These are phyloP conservation scores for Napeogenes inachia DNA, from an alignment of 2,888 invertebrate species.

Conservation along the genomic window DNA sequence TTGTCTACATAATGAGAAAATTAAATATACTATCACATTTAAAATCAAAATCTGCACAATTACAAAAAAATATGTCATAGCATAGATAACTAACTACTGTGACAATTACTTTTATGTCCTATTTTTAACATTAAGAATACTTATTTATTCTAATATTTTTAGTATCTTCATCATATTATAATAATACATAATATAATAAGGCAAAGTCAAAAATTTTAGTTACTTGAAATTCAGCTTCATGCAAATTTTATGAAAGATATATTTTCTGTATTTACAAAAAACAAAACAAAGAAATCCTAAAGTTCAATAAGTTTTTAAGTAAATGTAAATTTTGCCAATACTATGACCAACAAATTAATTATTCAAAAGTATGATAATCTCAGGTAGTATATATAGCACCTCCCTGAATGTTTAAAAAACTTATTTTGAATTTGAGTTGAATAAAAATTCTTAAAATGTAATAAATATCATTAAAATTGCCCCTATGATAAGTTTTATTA, in stretches of 20 bases:
- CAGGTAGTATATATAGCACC: constrained; percentile 27
- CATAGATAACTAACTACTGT: constrained; percentile 3
- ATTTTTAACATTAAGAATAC: constrained; percentile 18
- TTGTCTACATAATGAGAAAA: no score
- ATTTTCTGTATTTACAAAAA: not conserved
- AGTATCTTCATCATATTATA: constrained; percentile 11
- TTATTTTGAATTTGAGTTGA: not conserved
- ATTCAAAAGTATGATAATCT: constrained; percentile 17
- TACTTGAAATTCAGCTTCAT: constrained; percentile 16
- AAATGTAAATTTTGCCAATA: constrained; percentile 1
- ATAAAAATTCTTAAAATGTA: constrained; percentile 11
- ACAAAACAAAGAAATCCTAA: constrained; percentile 5
- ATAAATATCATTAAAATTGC: constrained; percentile 17
- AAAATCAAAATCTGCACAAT: constrained; percentile 1
- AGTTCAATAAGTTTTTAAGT: constrained; percentile 1
- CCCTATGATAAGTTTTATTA: constrained; percentile 7
- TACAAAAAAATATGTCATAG: not conserved
- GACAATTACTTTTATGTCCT: constrained; percentile 1
- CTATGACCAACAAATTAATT: constrained; percentile 20
- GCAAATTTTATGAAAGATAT: constrained; percentile 6
- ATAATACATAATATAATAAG: constrained; percentile 19
- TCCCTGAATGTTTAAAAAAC: constrained; percentile 25
- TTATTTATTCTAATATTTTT: constrained; percentile 12
- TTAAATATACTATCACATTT: not conserved
- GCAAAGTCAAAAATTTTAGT: constrained; percentile 19